Conservation (phyloP, 2,888 invertebrate genomes). For the Ypsolopha scabrella region DNA sequence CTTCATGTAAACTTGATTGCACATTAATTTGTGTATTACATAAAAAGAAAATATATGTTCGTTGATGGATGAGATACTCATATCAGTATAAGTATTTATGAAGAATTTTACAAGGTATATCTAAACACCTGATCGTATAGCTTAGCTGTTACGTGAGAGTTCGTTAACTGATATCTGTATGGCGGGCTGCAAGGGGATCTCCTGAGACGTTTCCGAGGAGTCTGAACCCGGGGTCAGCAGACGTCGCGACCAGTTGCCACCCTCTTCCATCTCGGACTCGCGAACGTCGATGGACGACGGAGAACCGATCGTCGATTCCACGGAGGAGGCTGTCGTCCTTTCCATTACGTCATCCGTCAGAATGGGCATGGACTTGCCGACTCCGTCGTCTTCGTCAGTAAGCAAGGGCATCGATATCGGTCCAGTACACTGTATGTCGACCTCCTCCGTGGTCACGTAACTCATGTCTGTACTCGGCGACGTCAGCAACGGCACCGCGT, state of each 20-base stretch:
- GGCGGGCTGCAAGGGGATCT: conserved; percentile 51
- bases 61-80: too few species aligned
- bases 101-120: too few species aligned
- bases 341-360: conserved; percentile 42
- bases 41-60: too few species aligned
- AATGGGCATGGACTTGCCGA: conserved; percentile 53
- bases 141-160: conserved; percentile 38
- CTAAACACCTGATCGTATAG: not conserved
- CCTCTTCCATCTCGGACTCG: conserved; percentile 35
- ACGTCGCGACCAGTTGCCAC: conserved; percentile 37
- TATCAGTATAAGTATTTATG: too few species aligned
- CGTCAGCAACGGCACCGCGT: conserved; percentile 28
- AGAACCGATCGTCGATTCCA: conserved; percentile 33
- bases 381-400: conserved; percentile 52
- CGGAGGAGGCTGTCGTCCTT: conserved; percentile 33
- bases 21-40: too few species aligned
- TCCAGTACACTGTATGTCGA: conserved; percentile 30
- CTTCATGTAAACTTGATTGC: too few species aligned
- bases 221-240: conserved; percentile 47
- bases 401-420: conserved; percentile 73
- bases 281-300: conserved; percentile 34
- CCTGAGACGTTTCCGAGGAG: conserved; percentile 46
- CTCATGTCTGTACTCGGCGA: conserved; percentile 48
- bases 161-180: conserved; percentile 46
- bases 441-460: conserved; percentile 37